Evolutionary conservation across 2,888 invertebrate genomes (phyloP), one percentile per base, ranked within the genome.

Genomic region (Pheosia gnoma): DNA sequence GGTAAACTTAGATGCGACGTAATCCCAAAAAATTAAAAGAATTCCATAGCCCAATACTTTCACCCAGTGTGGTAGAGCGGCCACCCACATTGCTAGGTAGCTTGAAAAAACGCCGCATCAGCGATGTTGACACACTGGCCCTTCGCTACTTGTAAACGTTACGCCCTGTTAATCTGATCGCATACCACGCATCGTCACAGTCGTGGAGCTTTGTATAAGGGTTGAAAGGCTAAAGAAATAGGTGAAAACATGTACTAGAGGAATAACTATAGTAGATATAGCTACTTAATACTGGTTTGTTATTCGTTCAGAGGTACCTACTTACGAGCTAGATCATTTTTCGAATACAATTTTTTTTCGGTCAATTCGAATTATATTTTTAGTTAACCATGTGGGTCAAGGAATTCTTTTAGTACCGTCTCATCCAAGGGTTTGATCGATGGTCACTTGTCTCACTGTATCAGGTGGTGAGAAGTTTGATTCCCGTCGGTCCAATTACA

Each of bases 31-130:
- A 51, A 51, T 51, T 9, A 51, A 7, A 51, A 9, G 13, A 51
- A 51, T 57, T 45, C 37, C 11, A 9, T 11, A 7, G 38, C 51
- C 25, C 25, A 13, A 49, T 52, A 53, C 37, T 41, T 56, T n/a
- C 56, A 25, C 41, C 54, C 56, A 58, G 11, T 36, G 58, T 41
- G 43, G 65, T 61, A 61, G 64, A 59, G 68, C 11, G 85, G 83
- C 92, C 92, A 92, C 92, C 91, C 91, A 91, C 91, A 85, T 74
- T 63, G 81, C 77, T 51, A 68, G 72, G 71, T 64, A 54, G 61
- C 61, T 58, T 71, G 72, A 74, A 83, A 85, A 87, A 86, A 78
- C 81, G 90, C 82, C 86, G 66, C 80, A 86, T 91, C 91, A 91
- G 78, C 79, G 65, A 65, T 90, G 78, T 92, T 91, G 85, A 88